Conservation (phyloP, 1,140 invertebrate species). For the Pseudobourletiella spinata region DNA sequence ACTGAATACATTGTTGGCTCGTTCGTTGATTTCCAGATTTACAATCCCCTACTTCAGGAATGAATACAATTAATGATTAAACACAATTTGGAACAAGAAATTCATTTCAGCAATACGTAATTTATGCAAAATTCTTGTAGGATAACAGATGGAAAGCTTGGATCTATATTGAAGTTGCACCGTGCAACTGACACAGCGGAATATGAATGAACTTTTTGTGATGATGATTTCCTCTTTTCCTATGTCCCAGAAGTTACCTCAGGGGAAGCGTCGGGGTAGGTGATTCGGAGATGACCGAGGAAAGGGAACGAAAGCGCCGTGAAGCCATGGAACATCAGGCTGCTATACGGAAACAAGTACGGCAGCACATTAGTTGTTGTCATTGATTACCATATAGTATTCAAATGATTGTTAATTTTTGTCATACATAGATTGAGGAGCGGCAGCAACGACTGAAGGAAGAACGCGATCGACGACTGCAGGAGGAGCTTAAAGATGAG, state of each 20-base stretch:
- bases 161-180: too few species aligned
- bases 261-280: conserved; percentile 63
- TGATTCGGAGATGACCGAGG: conserved; percentile 55
- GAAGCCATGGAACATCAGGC: conserved; percentile 61
- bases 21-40: too few species aligned
- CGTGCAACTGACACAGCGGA: too few species aligned
- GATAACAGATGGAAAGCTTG: too few species aligned
- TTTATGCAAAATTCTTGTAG: too few species aligned
- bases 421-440: conserved; percentile 49
- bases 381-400: not conserved
- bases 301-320: conserved; percentile 56
- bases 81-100: too few species aligned
- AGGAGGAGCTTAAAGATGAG: conserved; percentile 58
- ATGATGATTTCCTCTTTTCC: not conserved
- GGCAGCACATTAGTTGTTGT: conserved; percentile 2
- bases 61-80: too few species aligned
- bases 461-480: conserved; percentile 51
- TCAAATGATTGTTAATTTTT: not conserved
- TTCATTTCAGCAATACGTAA: too few species aligned
- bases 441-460: conserved; percentile 53
- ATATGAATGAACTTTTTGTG: too few species aligned
- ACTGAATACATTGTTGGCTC: too few species aligned
- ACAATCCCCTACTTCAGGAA: too few species aligned
- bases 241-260: conserved; percentile 51
- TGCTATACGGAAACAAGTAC: conserved; percentile 57